Conservation (phyloP, 2,888 invertebrate genomes). For the Sphaerophoria taeniata region DNA sequence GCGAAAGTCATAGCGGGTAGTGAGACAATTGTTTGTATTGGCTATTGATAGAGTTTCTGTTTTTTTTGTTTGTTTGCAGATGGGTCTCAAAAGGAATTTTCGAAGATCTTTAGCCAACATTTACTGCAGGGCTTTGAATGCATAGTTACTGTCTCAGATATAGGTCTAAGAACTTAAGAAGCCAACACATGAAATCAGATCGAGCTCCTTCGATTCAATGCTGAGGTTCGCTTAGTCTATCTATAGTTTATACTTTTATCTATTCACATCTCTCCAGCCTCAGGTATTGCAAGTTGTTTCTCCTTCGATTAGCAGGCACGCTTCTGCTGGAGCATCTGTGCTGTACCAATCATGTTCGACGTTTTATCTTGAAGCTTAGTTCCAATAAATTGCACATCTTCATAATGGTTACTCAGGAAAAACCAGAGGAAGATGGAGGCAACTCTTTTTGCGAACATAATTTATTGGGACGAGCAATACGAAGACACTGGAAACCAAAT, state of each 20-base stretch:
- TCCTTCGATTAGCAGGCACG: not conserved
- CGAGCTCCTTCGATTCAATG: not conserved
- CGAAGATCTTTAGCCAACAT: not conserved
- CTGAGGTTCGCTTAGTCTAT: conserved; percentile 5
- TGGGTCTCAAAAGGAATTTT: conserved; percentile 16
- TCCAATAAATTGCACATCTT: conserved; percentile 61
- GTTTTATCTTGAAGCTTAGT: conserved; percentile 9
- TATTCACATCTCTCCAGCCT: conserved; percentile 29
- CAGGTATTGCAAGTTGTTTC: not conserved
- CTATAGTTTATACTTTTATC: conserved; percentile 52
- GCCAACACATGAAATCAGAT: conserved; percentile 59
- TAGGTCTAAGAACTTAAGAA: conserved; percentile 60
- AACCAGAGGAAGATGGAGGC: conserved; percentile 58
- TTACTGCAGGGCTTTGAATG: not conserved
- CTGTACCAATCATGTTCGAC: not conserved
- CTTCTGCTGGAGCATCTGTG: not conserved
- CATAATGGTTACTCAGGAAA: conserved; percentile 54
- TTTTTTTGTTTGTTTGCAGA: conserved; percentile 9
- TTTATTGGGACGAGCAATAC: conserved; percentile 63
- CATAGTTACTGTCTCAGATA: conserved; percentile 1
- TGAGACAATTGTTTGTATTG: conserved; percentile 32
- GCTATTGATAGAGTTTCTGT: conserved; percentile 40
- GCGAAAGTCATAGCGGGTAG: conserved; percentile 39
- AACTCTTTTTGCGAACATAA: conserved; percentile 61
- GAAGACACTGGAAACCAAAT: conserved; percentile 46